These are phyloP conservation scores for Drosophila mulleri DNA, from an alignment of 2,888 invertebrate genomes.

Conservation along the genomic window DNA sequence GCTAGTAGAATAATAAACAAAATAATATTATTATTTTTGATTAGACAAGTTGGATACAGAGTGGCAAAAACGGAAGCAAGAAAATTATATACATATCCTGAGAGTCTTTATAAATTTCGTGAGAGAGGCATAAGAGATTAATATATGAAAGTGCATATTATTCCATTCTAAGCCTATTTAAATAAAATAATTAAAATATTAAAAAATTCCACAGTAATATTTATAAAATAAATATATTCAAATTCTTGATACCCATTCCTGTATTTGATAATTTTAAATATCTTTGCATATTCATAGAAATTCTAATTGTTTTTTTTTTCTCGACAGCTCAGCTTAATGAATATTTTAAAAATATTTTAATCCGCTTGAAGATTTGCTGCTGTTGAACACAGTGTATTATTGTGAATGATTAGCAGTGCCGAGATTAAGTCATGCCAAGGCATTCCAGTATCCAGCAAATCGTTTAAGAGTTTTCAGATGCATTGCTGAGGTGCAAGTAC, in stretches of 20 bases:
- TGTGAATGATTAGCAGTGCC: slow-evolving; percentile 24
- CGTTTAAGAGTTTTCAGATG: slow-evolving; percentile 46
- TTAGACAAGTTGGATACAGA: background rate
- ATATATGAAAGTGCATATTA: too few species aligned
- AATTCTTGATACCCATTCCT: background rate
- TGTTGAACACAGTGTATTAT: slow-evolving; percentile 25
- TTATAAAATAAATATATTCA: background rate
- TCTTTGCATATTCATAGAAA: background rate
- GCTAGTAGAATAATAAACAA: too few species aligned
- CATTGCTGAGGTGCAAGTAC: slow-evolving; percentile 49
- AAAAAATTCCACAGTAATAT: background rate
- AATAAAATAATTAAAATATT: background rate
- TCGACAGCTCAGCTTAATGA: background rate
- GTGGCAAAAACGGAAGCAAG: too few species aligned
- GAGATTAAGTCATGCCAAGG: slow-evolving; percentile 47
- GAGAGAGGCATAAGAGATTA: background rate
- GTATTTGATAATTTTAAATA: background rate
- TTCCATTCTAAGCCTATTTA: background rate
- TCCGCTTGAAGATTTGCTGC: slow-evolving; percentile 7
- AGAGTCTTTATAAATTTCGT: background rate
- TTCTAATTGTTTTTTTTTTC: background rate
- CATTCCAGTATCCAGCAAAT: slow-evolving; percentile 44
- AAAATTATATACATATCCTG: too few species aligned
- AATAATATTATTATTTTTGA: too few species aligned
- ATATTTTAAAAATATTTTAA: slow-evolving; percentile 17